These are phyloP conservation scores for Hyaena hyaena DNA, from an alignment of 2,113 vertebrate species.

Conservation along the genomic window DNA sequence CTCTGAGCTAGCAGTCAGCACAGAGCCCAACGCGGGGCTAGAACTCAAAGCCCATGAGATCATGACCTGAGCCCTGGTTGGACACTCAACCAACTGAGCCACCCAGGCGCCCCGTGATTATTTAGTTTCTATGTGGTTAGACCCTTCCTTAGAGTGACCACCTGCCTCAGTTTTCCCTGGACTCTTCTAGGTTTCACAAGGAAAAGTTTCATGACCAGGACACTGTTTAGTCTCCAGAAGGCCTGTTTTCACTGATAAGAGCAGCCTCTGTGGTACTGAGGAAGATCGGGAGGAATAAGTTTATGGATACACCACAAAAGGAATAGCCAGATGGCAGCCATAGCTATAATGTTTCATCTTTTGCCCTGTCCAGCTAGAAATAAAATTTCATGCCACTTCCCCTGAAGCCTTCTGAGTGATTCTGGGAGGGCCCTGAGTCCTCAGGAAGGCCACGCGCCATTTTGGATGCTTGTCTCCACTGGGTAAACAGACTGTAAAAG, in stretches of 20 bases:
- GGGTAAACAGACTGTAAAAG: neutral
- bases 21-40: too few relatives aligned
- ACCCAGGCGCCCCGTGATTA: neutral
- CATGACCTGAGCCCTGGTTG: too few relatives aligned
- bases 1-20: too few relatives aligned
- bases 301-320: fast-evolving
- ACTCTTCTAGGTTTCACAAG: neutral
- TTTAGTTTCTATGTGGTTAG: neutral
- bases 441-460: neutral
- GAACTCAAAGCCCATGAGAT: too few relatives aligned
- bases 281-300: neutral
- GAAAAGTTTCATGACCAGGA: neutral
- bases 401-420: neutral
- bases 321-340: neutral
- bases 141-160: neutral
- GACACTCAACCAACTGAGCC: too few relatives aligned
- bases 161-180: neutral
- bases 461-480: neutral
- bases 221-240: neutral
- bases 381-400: neutral
- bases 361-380: neutral
- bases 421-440: neutral
- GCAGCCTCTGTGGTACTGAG: neutral
- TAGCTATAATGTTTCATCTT: neutral
- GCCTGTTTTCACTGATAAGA: neutral